phyloP scores from a whole-genome alignment of 2,797 vertebrate genomes.

The Amazona finschi region DNA sequence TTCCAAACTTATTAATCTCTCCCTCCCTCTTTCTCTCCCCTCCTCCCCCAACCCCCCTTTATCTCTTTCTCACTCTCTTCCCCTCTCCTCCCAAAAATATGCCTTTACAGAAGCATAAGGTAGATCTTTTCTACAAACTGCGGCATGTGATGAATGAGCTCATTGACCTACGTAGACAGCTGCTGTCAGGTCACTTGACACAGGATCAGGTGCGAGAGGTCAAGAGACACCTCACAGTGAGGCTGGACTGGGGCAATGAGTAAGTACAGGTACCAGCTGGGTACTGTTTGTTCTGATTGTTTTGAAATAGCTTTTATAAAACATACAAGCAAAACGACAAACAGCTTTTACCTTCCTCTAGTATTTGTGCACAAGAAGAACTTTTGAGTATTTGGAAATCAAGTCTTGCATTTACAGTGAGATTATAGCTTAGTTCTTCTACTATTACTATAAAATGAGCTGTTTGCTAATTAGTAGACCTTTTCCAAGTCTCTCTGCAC shows the following conservation, averaged over 20 bases:
- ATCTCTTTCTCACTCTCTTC: not conserved
- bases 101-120: conserved; percentile 91
- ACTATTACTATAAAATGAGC: not conserved
- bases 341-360: accelerated
- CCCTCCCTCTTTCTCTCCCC: not conserved
- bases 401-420: not conserved
- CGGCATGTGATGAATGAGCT: conserved; percentile 99
- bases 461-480: not conserved
- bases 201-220: conserved; percentile 98
- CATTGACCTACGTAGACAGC: conserved; percentile 95
- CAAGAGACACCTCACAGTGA: conserved; percentile 96
- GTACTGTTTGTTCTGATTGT: conserved; percentile 7
- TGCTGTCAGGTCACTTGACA: conserved; percentile 96
- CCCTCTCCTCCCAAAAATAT: conserved; percentile 24
- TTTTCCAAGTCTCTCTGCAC: not conserved
- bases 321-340: not conserved
- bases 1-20: not conserved
- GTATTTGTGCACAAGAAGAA: not conserved
- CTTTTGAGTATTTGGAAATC: not conserved
- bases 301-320: not conserved
- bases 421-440: not conserved
- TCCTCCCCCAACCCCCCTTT: not conserved
- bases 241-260: conserved; percentile 99
- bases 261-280: conserved; percentile 79
- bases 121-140: conserved; percentile 98